phyloP scores from a whole-genome alignment of 2,888 invertebrate genomes.

The Spodoptera littoralis region DNA sequence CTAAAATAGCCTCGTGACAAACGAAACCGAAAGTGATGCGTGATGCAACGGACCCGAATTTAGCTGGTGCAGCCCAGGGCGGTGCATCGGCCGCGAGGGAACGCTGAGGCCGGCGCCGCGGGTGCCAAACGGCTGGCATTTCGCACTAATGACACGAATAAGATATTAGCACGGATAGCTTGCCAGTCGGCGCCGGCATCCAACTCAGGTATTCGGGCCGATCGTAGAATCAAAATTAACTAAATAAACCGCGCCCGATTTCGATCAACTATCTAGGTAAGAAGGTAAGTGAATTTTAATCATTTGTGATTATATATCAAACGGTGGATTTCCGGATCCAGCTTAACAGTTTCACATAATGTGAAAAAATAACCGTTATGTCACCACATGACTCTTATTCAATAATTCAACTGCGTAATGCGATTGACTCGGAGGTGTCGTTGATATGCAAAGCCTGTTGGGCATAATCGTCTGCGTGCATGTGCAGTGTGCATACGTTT shows the following conservation, averaged over 20 bases:
- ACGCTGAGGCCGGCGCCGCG: constrained; percentile 73
- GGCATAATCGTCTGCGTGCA: constrained; percentile 47
- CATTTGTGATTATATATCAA: constrained; percentile 10
- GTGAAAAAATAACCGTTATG: constrained; percentile 64
- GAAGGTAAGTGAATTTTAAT: constrained; percentile 14
- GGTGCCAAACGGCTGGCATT: constrained; percentile 87
- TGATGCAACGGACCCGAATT: constrained; percentile 88
- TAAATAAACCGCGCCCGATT: constrained; percentile 70
- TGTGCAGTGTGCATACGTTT: constrained; percentile 51
- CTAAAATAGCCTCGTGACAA: constrained; percentile 87
- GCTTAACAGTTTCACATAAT: constrained; percentile 27
- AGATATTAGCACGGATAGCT: constrained; percentile 86
- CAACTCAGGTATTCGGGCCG: constrained; percentile 77
- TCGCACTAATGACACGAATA: constrained; percentile 88
- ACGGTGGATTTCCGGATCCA: constrained; percentile 29
- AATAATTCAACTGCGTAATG: constrained; percentile 60
- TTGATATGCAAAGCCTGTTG: constrained; percentile 68
- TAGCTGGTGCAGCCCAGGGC: constrained; percentile 80
- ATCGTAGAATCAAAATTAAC: constrained; percentile 77
- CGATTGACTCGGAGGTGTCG: constrained; percentile 58
- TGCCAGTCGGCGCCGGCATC: constrained; percentile 71
- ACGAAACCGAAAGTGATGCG: constrained; percentile 87
- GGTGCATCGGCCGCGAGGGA: constrained; percentile 83
- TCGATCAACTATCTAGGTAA: constrained; percentile 25
- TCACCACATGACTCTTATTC: constrained; percentile 62